A percentile compares a stretch with the other conserved stretches of the same genome.
Evolutionary conservation across 2,797 vertebrate genomes (phyloP).

Genomic region (Esox masquinongy): DNA sequence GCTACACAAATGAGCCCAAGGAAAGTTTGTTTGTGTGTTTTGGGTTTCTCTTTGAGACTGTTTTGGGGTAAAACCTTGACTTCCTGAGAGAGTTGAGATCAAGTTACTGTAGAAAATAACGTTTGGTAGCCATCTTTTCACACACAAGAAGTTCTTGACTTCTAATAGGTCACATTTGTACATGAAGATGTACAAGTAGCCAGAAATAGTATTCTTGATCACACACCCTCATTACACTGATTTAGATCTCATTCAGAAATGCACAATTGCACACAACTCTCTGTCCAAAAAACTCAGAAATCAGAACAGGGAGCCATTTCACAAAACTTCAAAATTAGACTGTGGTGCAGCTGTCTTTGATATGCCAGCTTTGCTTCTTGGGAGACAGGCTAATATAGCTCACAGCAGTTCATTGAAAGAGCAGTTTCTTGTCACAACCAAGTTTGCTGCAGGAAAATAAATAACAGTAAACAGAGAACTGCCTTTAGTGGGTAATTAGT

Average conservation of each 20-base stretch:
- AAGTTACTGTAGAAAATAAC: conserved; percentile 50
- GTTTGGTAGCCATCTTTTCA: conserved; percentile 38
- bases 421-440: conserved; percentile 49
- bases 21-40: conserved; percentile 57
- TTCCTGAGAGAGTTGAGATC: conserved; percentile 41
- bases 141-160: neutral
- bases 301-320: conserved; percentile 21
- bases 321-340: conserved; percentile 12
- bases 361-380: conserved; percentile 37
- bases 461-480: conserved; percentile 30
- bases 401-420: conserved; percentile 43
- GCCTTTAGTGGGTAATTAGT: conserved; percentile 71
- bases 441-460: conserved; percentile 51
- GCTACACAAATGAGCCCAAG: conserved; percentile 72
- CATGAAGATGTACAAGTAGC: neutral
- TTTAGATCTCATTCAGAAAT: neutral
- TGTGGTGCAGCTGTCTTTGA: conserved; percentile 57
- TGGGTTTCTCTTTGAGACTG: conserved; percentile 28
- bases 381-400: conserved; percentile 30
- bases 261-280: neutral
- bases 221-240: neutral
- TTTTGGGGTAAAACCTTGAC: conserved; percentile 50
- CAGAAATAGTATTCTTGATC: neutral
- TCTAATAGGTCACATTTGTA: neutral
- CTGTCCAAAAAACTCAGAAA: neutral